These are phyloP conservation scores for Burhinus oedicnemus DNA, from an alignment of 2,113 vertebrate genomes.

Conservation along the genomic window DNA sequence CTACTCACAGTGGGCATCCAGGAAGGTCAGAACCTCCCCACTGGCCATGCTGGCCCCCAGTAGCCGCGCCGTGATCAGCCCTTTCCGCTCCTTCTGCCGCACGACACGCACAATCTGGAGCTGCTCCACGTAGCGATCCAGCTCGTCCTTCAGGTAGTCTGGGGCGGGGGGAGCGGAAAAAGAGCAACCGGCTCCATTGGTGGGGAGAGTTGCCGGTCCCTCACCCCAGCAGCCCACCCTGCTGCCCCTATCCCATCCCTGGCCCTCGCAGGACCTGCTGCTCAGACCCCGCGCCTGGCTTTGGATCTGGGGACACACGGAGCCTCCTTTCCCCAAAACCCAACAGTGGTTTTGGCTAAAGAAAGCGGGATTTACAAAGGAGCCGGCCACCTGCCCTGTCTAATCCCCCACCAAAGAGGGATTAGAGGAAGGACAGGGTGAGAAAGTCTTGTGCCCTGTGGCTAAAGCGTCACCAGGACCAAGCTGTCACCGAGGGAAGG, in stretches of 20 bases:
- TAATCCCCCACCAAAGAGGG: neutral
- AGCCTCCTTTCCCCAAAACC: neutral
- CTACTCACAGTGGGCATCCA: slow-evolving; percentile 93
- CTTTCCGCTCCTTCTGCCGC: slow-evolving; percentile 89
- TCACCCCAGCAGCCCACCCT: neutral
- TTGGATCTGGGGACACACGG: fast-evolving
- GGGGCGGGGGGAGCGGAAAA: neutral
- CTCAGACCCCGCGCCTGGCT: fast-evolving
- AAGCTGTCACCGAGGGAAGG: neutral
- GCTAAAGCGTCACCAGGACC: neutral
- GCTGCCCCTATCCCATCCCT: neutral
- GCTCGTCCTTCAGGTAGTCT: slow-evolving; percentile 85
- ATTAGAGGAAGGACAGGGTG: fast-evolving
- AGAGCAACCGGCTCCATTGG: fast-evolving
- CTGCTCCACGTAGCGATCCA: slow-evolving; percentile 83
- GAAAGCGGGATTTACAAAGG: neutral
- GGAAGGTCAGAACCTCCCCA: slow-evolving; percentile 92
- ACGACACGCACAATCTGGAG: slow-evolving; percentile 89
- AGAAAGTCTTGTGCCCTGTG: fast-evolving
- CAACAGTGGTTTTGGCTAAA: neutral
- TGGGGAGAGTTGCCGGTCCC: fast-evolving
- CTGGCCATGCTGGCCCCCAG: slow-evolving; percentile 89
- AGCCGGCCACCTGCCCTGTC: fast-evolving
- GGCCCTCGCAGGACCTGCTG: too few species aligned
- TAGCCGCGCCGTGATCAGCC: slow-evolving; percentile 92